phyloP scores from a whole-genome alignment of 1,140 invertebrate species.

The Drosophila nasuta region DNA sequence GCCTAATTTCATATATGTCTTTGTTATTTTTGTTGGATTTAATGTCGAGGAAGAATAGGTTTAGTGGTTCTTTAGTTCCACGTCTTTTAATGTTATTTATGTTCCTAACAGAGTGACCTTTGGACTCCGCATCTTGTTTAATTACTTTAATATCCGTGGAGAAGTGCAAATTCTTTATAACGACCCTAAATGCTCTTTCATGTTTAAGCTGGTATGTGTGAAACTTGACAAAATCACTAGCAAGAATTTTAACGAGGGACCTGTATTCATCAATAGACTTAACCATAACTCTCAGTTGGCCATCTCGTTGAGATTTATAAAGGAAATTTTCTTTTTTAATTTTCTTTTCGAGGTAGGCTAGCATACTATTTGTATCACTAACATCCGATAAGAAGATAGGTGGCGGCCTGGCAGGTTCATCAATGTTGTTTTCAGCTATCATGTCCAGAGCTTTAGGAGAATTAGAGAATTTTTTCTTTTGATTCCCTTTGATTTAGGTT shows the following conservation, averaged over 20 bases:
- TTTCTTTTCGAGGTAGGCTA: constrained; percentile 7
- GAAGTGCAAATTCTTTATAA: too few species aligned
- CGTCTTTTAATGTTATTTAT: too few species aligned
- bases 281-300: constrained; percentile 30
- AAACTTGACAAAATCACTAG: constrained; percentile 13
- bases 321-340: constrained; percentile 13
- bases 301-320: constrained; percentile 5
- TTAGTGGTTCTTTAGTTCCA: too few species aligned
- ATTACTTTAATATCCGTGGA: too few species aligned
- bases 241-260: not conserved
- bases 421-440: constrained; percentile 13
- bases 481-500: constrained; percentile 17
- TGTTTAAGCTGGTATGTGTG: constrained; percentile 40
- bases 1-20: too few species aligned
- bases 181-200: too few species aligned
- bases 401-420: constrained; percentile 21
- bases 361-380: constrained; percentile 17
- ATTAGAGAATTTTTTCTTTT: not conserved
- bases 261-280: not conserved
- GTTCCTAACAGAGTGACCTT: too few species aligned
- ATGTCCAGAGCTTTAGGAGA: constrained; percentile 11
- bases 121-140: too few species aligned
- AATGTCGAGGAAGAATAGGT: too few species aligned
- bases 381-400: constrained; percentile 37
- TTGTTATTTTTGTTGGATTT: too few species aligned